These are phyloP conservation scores for Chouioia cunea DNA, from an alignment of 2,888 invertebrate genomes.

Conservation along the genomic window DNA sequence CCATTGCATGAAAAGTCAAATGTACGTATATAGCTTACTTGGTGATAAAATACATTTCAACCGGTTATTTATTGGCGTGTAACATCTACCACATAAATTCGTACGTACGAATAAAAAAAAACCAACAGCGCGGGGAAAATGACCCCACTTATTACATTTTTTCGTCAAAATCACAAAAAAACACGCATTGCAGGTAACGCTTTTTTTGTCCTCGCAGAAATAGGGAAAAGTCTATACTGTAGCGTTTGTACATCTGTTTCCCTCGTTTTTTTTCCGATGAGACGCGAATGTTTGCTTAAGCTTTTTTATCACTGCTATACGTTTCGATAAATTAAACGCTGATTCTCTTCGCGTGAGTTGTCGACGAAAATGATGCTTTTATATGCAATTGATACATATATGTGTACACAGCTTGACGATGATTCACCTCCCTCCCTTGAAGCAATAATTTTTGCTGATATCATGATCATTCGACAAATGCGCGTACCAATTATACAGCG, in stretches of 20 bases:
- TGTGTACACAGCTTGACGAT: conserved; percentile 17
- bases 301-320: conserved; percentile 7
- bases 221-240: not conserved
- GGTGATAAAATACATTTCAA: conserved; percentile 15
- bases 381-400: conserved; percentile 24
- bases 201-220: not conserved
- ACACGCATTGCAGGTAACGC: not conserved
- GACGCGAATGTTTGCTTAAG: conserved; percentile 20
- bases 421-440: not conserved
- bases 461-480: too few species aligned
- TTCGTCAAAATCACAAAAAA: conserved; percentile 2
- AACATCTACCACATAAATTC: not conserved
- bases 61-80: conserved; percentile 35
- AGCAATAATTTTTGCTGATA: too few species aligned
- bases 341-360: conserved; percentile 33
- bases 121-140: not conserved
- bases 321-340: conserved; percentile 28
- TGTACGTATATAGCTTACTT: not conserved
- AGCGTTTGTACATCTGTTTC: conserved; percentile 20
- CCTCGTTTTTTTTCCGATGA: conserved; percentile 6
- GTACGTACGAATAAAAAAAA: not conserved
- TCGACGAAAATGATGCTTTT: conserved; percentile 43
- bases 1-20: conserved; percentile 2
- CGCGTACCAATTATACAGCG: too few species aligned
- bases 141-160: conserved; percentile 23